Conservation (phyloP, 2,113 vertebrate species). For the Ranitomeya variabilis region DNA sequence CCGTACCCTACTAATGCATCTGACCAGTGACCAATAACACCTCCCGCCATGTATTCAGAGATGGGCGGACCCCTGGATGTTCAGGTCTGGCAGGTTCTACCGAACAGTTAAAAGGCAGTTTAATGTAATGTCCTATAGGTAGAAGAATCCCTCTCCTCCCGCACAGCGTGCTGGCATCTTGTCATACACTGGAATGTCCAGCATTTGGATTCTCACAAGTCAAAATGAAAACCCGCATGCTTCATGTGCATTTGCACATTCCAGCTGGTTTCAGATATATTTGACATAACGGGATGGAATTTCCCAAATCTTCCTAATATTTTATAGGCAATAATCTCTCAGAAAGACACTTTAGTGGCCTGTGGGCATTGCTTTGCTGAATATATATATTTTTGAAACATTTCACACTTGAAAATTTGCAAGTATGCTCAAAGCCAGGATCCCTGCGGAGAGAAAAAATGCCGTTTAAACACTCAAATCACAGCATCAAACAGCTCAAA, state of each 20-base stretch:
- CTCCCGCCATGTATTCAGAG: too few species aligned
- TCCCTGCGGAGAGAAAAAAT: constrained; percentile 56
- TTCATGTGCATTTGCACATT: constrained; percentile 1
- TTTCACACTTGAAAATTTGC: constrained; percentile 59
- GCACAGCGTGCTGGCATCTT: not conserved
- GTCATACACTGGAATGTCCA: not conserved
- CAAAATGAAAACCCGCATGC: not conserved
- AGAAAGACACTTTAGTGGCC: constrained; percentile 49
- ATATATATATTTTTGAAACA: constrained; percentile 59
- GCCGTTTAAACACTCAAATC: constrained; percentile 36
- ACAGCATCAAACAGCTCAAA: constrained; percentile 36
- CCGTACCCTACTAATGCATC: too few species aligned
- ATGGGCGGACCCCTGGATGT: too few species aligned
- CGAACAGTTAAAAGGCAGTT: too few species aligned
- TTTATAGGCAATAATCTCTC: constrained; percentile 54
- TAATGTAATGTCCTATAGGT: not conserved
- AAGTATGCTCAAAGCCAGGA: constrained; percentile 58
- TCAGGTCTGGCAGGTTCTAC: too few species aligned
- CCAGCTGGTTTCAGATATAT: constrained; percentile 36
- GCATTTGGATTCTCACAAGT: not conserved
- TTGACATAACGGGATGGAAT: constrained; percentile 39
- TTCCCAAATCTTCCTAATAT: constrained; percentile 42
- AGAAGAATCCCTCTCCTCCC: not conserved
- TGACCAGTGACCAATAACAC: too few species aligned
- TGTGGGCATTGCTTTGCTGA: constrained; percentile 59